Conservation (phyloP, 2,797 vertebrate species). For the Emys orbicularis region DNA sequence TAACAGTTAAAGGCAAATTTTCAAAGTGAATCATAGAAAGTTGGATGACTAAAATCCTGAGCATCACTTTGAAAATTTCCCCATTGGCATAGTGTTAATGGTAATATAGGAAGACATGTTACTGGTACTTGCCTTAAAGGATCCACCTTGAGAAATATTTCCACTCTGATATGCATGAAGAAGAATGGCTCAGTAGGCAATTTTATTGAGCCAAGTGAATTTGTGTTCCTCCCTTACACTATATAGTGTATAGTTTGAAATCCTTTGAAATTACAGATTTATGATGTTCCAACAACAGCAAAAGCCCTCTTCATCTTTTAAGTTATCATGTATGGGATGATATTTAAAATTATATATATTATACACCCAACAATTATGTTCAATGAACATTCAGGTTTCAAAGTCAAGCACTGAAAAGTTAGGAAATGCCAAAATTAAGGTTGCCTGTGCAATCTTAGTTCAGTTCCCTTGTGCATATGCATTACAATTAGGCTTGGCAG, state of each 20-base stretch:
- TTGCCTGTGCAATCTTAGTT: background rate
- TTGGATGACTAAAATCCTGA: background rate
- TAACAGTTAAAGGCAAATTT: background rate
- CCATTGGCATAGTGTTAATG: background rate
- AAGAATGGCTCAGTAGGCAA: background rate
- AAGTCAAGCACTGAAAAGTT: rapidly evolving
- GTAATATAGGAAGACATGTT: background rate
- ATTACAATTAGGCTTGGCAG: slow-evolving; percentile 11
- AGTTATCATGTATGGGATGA: background rate
- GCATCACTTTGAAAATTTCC: background rate
- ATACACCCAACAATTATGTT: background rate
- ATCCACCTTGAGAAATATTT: background rate
- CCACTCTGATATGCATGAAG: background rate
- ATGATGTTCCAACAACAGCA: background rate
- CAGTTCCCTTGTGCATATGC: background rate
- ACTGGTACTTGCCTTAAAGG: background rate
- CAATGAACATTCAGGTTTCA: background rate
- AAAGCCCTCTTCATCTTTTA: background rate
- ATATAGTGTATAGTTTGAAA: background rate
- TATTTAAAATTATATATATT: background rate
- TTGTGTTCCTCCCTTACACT: background rate
- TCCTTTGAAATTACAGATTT: background rate
- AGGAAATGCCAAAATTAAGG: slow-evolving; percentile 37
- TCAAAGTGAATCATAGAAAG: background rate
- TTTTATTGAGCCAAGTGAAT: background rate